Evolutionary conservation across 2,888 invertebrate genomes (phyloP), one percentile per base, ranked within the genome.

Genomic region (Archips xylosteana): DNA sequence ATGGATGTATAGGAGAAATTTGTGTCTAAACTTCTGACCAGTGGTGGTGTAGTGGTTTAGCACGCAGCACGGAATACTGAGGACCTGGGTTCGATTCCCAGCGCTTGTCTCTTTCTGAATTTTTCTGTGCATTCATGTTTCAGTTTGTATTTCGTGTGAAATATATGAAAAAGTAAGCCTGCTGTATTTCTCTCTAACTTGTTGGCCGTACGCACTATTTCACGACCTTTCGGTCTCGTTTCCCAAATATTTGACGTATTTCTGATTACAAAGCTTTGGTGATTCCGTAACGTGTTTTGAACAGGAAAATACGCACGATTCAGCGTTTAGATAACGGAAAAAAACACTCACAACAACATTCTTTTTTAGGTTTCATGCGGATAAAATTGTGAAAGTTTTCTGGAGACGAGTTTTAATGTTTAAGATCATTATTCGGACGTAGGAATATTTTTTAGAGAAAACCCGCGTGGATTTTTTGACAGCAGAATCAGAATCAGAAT

Each of bases 221-320:
- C 57, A 10, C 45, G 61, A n/a, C 13, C 65, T 57, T 59, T 49
- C 49, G 73, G 68, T 51, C 68, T 39, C 68, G 68, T 59, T 62
- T 59, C 32, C 49, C 73, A 73, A 73, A 73, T 69, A 73, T 73
- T 73, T 64, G 73, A 73, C 57, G 63, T 69, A 64, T 69, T 69
- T 63, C 73, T 73, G 69, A 49, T 67, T 36, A 68, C 67, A 68
- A 66, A 61, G 72, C 67, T 54, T 54, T 45, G 23, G 71, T 61
- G 61, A 61, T 45, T 42, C 13, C 34, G 32, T 60, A 60, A 32
- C 66, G 60, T 45, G 45, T 63, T 47, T 67, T 13, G n/a, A 32
- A 10, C 60, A 3, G 62, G n/a, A 54, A 66, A 62, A 54, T 39
- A 45, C 34, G 45, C 15, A 9, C 4, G 15, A 15, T 42, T 42